A percentile compares a stretch with the other conserved stretches of the same genome.
Evolutionary conservation across 2,113 vertebrate species (phyloP).

Genomic region (Alethe diademata): DNA sequence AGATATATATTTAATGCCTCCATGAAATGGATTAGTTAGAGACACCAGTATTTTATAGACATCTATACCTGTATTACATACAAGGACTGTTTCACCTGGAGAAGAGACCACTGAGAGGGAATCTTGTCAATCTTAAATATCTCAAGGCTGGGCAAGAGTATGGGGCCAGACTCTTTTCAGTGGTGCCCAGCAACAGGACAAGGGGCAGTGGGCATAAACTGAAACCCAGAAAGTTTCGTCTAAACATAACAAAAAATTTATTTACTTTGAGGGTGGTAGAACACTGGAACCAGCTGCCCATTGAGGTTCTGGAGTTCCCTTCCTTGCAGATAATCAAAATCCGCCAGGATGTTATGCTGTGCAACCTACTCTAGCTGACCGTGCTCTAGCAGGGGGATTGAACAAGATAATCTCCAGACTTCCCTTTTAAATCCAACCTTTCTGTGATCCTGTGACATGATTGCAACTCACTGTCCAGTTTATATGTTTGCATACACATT

Average conservation of each 20-base stretch:
- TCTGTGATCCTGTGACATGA: background rate
- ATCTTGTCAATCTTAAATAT: background rate
- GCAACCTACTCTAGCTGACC: background rate
- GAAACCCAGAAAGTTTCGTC: background rate
- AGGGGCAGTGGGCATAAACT: rapidly evolving
- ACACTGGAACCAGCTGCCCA: background rate
- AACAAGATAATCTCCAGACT: background rate
- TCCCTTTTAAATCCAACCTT: background rate
- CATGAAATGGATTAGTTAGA: background rate
- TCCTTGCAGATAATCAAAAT: background rate
- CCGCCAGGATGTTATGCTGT: background rate
- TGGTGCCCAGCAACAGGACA: background rate
- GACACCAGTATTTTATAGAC: background rate
- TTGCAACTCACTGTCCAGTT: background rate
- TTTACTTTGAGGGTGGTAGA: background rate
- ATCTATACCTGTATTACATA: background rate
- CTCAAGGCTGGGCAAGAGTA: no score
- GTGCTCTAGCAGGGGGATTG: background rate
- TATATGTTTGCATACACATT: background rate
- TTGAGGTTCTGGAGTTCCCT: background rate
- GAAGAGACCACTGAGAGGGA: rapidly evolving
- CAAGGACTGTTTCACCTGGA: background rate
- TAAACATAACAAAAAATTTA: rapidly evolving
- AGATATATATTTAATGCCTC: background rate
- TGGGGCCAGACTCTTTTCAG: background rate